Evolutionary conservation across 2,888 invertebrate genomes (phyloP), one percentile per base, ranked within the genome.

Genomic region (Epirrita christyi): DNA sequence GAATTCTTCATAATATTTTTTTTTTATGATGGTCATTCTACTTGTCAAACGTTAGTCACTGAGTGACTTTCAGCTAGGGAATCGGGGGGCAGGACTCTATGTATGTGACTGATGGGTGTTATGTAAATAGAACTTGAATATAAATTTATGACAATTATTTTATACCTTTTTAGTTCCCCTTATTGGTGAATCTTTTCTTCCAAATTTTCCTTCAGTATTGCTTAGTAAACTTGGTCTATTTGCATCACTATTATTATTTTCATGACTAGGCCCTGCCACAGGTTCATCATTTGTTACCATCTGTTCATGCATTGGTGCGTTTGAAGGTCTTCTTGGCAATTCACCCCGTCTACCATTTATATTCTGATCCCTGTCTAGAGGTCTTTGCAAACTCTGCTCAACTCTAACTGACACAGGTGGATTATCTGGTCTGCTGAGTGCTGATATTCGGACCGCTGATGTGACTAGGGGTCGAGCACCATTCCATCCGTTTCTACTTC

Each of bases 281-380:
- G 90, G 88, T 61, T 90, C 89, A 71, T 77, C 75, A 57, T 68
- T 76, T 40, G 67, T 51, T n/a, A 46, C 47, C 55, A 55, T 62
- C 64, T 75, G 75, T 52, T 73, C 76, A 66, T 73, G 80, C 59
- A 80, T 81, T 54, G 70, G 68, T 54, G 67, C 61, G 61, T 78
- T 77, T 45, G 71, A 59, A 61, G 74, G 72, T 59, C 89, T 85
- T 62, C 91, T 77, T 27, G 91, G 90, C 51, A 94, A 76, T 6
- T 92, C 87, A 42, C 96, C 95, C 70, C 94, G 90, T 66, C 93
- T 93, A 0, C 96, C 96, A 85, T 96, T 96, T 27, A 96, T 94
- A 80, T 96, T 96, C 66, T 94, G 95, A 78, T 96, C 96, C 75
- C 92, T 91, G 75, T 95, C 95, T 50, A 94, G 70, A 40, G 92